Base-by-base conservation (phyloP, 2,113 vertebrate genomes). In the Phrynosoma blainvillii region DNA sequence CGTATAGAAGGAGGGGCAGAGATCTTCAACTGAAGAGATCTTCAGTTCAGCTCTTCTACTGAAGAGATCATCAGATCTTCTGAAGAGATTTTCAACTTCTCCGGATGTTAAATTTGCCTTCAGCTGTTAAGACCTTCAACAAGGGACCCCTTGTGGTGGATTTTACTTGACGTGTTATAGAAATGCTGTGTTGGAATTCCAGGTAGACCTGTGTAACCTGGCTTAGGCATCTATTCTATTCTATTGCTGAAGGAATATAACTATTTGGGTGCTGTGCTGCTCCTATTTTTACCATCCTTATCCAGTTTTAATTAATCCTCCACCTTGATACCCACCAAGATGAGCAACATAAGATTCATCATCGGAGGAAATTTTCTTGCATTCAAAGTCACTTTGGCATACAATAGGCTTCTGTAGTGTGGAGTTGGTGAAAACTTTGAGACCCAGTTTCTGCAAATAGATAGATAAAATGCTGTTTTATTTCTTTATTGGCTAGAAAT, bases 371-470 rank as follows among this genome's bases (percentile, higher is more conserved):
- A 27, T 68, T 40, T 89, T 90, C 0, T 0, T 8, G 10, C 92
- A 79, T 27, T 87, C 47, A 21, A 2, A 52, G 21, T 78, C 77
- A 82, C 25, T 47, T 12, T 59, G 56, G 87, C 97, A 97, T 73
- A 97, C 79, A 79, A 95, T 84, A 7, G 97, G 97, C 62, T 96
- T 96, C 79, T 87, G 95, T 40, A 96, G 80, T 30, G 2, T 9
- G 54, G 93, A 89, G 70, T 95, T 96, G 14, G 93, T 95, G 71
- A 96, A 90, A 86, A 93, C 89, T 87, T 98, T 98, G 92, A 99
- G 87, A 79, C 98, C 98, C 78, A 97, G 89, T n/a, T 42, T 86
- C 98, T 99, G 88, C 65, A 92, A 80, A 84, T 23, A 71, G 84
- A 95, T 36, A 90, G 95, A 92, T 66, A 40, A 62, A 1, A 1